Base-by-base conservation (phyloP, 2,888 invertebrate genomes). In the Andrena haemorrhoa region DNA sequence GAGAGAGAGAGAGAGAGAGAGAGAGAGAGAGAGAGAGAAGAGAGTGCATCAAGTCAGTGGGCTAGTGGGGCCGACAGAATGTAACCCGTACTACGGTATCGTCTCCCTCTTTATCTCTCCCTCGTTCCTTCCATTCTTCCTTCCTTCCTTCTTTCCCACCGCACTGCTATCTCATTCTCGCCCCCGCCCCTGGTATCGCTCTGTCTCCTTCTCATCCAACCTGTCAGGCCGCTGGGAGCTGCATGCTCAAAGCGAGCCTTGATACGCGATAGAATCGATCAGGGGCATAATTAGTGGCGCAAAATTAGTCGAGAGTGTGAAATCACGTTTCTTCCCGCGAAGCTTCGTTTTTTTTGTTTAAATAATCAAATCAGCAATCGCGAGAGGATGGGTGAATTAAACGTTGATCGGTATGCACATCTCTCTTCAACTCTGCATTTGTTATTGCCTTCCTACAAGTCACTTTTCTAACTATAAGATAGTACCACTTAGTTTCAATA, bases 21-120 rank as follows among this genome's bases (percentile, higher is more conserved):
- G 72, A 66, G 68, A 66, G 74, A 77, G 49, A 80, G 79, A 78
- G 80, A 79, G 75, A 79, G 73, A 66, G 74, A 75, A 69, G 70
- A 82, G 76, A 82, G 76, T 74, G 71, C 75, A 83, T 77, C 85
- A 85, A 92, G 91, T 90, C 92, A 92, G 84, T 92, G 90, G 92
- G 93, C 92, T 92, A 92, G 90, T 93, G 91, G 92, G 91, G 86
- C 90, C 88, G 88, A 75, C 82, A 84, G 89, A 91, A 91, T 92
- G 88, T 91, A 89, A 88, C 90, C 84, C 90, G 83, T 87, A 84
- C 84, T 85, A 87, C 89, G 83, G 85, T 87, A 87, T 68, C 79
- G 56, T 82, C 80, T 83, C 76, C 75, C 82, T 79, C 85, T 83
- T 72, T 82, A 12, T 75, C 78, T 61, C 66, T 73, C 76, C 53